phyloP scores from a whole-genome alignment of 2,113 vertebrate genomes.

The Xiphophorus hellerii region DNA sequence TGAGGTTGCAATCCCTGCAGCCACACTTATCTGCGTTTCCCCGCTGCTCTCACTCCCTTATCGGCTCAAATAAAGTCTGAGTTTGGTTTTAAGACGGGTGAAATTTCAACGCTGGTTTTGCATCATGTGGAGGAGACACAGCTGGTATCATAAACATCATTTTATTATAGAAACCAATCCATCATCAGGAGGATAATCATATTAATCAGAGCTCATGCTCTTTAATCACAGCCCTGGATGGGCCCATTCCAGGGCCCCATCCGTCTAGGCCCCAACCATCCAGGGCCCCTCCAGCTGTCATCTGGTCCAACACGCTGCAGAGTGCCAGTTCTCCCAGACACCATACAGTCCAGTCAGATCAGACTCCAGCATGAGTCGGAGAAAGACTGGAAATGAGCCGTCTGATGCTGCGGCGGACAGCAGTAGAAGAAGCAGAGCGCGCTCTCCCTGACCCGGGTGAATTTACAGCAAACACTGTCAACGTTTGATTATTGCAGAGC shows the following conservation, averaged over 20 bases:
- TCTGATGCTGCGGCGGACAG: constrained; percentile 23
- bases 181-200: constrained; percentile 68
- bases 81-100: constrained; percentile 34
- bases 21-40: constrained; percentile 56
- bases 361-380: constrained; percentile 6
- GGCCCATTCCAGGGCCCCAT: constrained; percentile 34
- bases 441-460: not conserved
- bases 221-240: constrained; percentile 76
- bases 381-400: constrained; percentile 12
- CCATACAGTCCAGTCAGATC: constrained; percentile 30
- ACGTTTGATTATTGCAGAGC: constrained; percentile 6
- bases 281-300: constrained; percentile 43
- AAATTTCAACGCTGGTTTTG: constrained; percentile 48
- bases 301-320: constrained; percentile 41
- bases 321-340: constrained; percentile 53
- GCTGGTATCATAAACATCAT: constrained; percentile 67
- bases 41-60: constrained; percentile 35
- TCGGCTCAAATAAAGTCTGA: constrained; percentile 46
- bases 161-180: constrained; percentile 73
- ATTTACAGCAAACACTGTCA: constrained; percentile 4
- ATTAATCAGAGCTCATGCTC: constrained; percentile 77
- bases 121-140: constrained; percentile 26
- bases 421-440: not conserved
- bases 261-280: constrained; percentile 12
- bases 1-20: constrained; percentile 53